Percentiles rank a stretch among this genome's conserved stretches.
phyloP scores from a whole-genome alignment of 2,888 invertebrate species.

The Philonicus albiceps region DNA sequence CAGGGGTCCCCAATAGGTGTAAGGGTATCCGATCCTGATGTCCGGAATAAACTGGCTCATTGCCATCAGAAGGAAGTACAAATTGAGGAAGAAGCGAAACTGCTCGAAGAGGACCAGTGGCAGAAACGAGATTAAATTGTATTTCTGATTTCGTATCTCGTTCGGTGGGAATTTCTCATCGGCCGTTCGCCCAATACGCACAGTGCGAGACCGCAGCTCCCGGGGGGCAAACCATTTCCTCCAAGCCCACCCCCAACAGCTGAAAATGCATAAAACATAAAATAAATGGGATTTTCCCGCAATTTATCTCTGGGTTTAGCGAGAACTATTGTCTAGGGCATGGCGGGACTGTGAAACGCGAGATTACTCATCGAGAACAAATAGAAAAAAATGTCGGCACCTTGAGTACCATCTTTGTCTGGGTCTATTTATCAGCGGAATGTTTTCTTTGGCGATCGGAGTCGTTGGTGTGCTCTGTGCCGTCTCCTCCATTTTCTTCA shows the following conservation, averaged over 20 bases:
- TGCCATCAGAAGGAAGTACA: conserved; percentile 98
- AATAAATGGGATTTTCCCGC: not conserved
- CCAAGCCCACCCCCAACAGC: conserved; percentile 80
- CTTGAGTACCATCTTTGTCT: conserved; percentile 69
- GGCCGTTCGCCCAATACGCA: conserved; percentile 78
- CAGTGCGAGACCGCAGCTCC: conserved; percentile 78
- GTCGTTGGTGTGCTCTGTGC: conserved; percentile 66
- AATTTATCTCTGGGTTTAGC: no score
- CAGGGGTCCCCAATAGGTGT: conserved; percentile 99
- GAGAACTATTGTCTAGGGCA: not conserved
- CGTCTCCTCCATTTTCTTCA: conserved; percentile 59
- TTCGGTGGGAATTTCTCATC: conserved; percentile 91
- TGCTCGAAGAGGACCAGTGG: conserved; percentile 96
- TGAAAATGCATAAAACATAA: conserved; percentile 61
- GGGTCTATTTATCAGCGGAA: conserved; percentile 73
- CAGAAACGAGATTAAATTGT: conserved; percentile 89
- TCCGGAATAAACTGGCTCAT: conserved; percentile 97
- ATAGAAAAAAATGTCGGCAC: conserved; percentile 60
- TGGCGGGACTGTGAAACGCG: not conserved
- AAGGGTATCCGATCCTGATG: conserved; percentile 94
- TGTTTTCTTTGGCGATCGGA: conserved; percentile 71
- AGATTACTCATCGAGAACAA: conserved; percentile 10
- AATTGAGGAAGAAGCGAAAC: conserved; percentile 97
- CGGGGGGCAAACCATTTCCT: conserved; percentile 76
- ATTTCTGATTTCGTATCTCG: conserved; percentile 97